phyloP scores from a whole-genome alignment of 2,888 invertebrate species.

The Epirrhoe alternata region DNA sequence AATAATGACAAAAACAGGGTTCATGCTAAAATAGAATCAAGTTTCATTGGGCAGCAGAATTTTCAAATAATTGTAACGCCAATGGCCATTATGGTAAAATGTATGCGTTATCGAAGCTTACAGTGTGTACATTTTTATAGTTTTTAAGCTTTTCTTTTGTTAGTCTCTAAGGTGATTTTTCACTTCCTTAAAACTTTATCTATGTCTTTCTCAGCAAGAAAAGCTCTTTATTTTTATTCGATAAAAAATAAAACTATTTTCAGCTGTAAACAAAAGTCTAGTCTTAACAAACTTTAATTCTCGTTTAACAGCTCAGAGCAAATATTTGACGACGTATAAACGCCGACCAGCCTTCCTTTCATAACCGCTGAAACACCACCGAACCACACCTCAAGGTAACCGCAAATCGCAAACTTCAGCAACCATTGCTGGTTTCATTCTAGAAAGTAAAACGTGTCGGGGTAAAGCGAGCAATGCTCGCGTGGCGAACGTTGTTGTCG shows the following conservation, averaged over 20 bases:
- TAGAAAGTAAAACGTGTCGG: fast-evolving
- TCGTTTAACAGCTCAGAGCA: slow-evolving; percentile 60
- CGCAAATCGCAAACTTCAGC: background rate
- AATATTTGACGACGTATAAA: slow-evolving; percentile 68
- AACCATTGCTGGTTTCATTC: slow-evolving; percentile 46
- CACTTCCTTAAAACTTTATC: no score
- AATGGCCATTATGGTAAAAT: no score
- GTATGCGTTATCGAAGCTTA: no score
- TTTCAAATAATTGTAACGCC: no score
- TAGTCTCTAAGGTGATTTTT: no score
- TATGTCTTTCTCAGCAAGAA: no score
- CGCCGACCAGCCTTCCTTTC: slow-evolving; percentile 66
- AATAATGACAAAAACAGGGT: no score
- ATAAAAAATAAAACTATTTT: slow-evolving; percentile 8
- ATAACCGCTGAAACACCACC: slow-evolving; percentile 64
- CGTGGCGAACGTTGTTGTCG: slow-evolving; percentile 10
- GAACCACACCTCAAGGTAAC: slow-evolving; percentile 20
- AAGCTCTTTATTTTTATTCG: background rate
- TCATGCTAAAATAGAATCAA: no score
- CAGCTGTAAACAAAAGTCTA: slow-evolving; percentile 37
- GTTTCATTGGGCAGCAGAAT: no score
- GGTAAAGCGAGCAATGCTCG: slow-evolving; percentile 9
- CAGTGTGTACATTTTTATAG: no score
- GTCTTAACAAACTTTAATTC: slow-evolving; percentile 63
- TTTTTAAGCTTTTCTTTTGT: no score